phyloP scores from a whole-genome alignment of 2,888 invertebrate genomes.

The Pammene fasciana region DNA sequence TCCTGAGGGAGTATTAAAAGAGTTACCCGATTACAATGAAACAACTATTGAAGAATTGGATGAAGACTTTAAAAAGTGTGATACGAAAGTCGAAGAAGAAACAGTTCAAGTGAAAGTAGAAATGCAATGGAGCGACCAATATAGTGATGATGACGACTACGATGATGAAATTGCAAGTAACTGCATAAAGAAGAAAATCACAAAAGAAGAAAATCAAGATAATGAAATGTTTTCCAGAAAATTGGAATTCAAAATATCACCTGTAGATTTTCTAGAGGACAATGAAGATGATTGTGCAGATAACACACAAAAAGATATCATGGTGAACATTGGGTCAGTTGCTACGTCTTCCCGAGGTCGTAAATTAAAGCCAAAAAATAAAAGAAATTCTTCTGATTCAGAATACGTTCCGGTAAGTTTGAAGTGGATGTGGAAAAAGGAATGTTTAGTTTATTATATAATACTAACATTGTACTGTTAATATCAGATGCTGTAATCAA shows the following conservation, averaged over 20 bases:
- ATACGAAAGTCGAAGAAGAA: background rate
- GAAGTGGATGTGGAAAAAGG: background rate
- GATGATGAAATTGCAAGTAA: constrained; percentile 7
- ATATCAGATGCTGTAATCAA: too few relatives aligned
- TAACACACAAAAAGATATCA: background rate
- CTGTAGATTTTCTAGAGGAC: constrained; percentile 8
- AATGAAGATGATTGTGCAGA: constrained; percentile 1
- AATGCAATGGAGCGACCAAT: constrained; percentile 9
- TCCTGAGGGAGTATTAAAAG: constrained; percentile 16
- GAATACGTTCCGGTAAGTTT: constrained; percentile 9
- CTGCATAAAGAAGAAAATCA: background rate
- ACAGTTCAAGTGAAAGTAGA: constrained; percentile 10
- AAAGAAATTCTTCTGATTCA: constrained; percentile 3
- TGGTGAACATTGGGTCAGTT: background rate
- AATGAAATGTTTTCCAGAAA: background rate
- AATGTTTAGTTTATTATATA: too few relatives aligned
- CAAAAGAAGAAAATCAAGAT: constrained; percentile 1
- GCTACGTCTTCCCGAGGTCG: constrained; percentile 1
- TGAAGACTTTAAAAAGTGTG: constrained; percentile 15
- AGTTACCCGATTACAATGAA: constrained; percentile 24
- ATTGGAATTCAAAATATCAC: constrained; percentile 13
- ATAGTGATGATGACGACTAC: constrained; percentile 13
- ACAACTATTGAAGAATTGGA: constrained; percentile 15
- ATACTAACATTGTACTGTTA: too few relatives aligned
- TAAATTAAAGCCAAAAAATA: background rate